Conservation (phyloP, 2,888 invertebrate genomes). For the Caenorhabditis parvicauda region DNA sequence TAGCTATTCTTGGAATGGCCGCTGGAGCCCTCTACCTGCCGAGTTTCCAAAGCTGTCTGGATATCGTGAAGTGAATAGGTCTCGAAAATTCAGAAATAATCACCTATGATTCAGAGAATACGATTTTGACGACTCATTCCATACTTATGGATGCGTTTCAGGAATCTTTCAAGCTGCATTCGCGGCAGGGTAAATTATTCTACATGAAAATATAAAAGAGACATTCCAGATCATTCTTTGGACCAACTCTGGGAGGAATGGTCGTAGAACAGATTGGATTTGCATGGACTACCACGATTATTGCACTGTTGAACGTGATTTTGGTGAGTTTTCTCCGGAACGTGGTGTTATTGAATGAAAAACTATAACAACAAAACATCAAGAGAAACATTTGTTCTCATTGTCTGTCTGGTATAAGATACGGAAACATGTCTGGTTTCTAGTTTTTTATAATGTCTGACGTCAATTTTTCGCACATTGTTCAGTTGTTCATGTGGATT, state of each 20-base stretch:
- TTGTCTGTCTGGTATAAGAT: too few species aligned
- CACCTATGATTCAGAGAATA: slow-evolving; percentile 58
- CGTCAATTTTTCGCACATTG: too few species aligned
- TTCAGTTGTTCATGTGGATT: too few species aligned
- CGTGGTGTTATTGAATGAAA: too few species aligned
- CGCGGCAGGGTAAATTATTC: slow-evolving; percentile 72
- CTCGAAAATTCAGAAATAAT: background rate
- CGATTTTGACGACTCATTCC: slow-evolving; percentile 77
- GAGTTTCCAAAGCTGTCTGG: slow-evolving; percentile 80
- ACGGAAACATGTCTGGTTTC: too few species aligned
- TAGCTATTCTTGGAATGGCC: slow-evolving; percentile 79
- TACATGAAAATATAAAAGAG: background rate
- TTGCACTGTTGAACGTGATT: slow-evolving; percentile 47
- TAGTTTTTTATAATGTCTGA: too few species aligned
- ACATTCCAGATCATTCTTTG: slow-evolving; percentile 54
- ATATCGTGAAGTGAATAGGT: slow-evolving; percentile 73
- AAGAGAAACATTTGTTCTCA: too few species aligned
- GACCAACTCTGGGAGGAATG: slow-evolving; percentile 61
- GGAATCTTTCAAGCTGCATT: slow-evolving; percentile 87
- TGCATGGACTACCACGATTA: slow-evolving; percentile 61
- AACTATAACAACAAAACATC: too few species aligned
- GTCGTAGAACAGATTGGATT: slow-evolving; percentile 61
- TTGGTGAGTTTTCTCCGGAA: slow-evolving; percentile 43
- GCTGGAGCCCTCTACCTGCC: slow-evolving; percentile 82
- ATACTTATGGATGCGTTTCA: slow-evolving; percentile 84